phyloP scores from a whole-genome alignment of 2,113 vertebrate species.

The Mustelus asterias region DNA sequence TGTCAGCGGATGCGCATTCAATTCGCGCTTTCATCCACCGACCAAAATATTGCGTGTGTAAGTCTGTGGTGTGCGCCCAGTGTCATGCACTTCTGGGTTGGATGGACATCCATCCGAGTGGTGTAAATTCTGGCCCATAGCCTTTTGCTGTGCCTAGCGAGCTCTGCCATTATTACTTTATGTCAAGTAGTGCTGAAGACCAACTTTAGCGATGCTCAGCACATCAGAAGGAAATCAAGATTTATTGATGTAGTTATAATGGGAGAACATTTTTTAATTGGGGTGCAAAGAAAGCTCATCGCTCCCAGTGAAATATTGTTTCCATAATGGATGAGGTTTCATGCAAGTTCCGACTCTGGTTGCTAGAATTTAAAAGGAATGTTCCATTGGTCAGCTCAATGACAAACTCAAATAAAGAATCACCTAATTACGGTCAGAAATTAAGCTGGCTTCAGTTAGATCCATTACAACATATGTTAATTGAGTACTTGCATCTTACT shows the following conservation, averaged over 20 bases:
- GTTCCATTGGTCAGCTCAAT: background rate
- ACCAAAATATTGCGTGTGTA: too few relatives aligned
- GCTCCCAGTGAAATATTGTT: background rate
- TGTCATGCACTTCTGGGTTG: too few relatives aligned
- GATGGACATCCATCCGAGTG: too few relatives aligned
- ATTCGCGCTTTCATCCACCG: too few relatives aligned
- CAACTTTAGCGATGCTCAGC: too few relatives aligned
- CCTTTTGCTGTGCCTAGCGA: too few relatives aligned
- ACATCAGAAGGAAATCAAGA: too few relatives aligned
- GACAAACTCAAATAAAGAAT: background rate
- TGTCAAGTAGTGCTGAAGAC: too few relatives aligned
- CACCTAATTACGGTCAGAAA: background rate
- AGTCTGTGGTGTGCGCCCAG: too few relatives aligned
- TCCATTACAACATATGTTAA: background rate
- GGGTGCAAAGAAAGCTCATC: background rate
- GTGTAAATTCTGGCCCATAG: too few relatives aligned
- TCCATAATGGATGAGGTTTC: background rate
- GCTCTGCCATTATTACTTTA: too few relatives aligned
- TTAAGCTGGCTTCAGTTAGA: background rate
- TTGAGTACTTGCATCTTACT: background rate
- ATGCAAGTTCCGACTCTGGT: background rate
- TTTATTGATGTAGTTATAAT: background rate
- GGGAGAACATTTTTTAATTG: background rate
- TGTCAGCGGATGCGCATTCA: too few relatives aligned
- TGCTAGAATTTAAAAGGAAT: background rate